Conservation (phyloP, 2,888 invertebrate genomes). For the Gymnocheta viridis region DNA sequence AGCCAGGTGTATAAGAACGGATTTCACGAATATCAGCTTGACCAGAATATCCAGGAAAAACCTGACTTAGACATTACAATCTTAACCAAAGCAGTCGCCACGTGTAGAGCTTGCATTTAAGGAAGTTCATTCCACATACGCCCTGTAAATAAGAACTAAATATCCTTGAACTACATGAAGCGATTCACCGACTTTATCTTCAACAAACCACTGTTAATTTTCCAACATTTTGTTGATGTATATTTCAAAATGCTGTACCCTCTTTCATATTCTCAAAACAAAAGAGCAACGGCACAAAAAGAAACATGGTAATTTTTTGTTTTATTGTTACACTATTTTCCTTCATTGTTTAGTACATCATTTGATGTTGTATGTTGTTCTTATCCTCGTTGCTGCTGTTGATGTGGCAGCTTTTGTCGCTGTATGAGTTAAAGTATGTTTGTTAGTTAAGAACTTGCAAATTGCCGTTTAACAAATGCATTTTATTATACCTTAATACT, state of each 20-base stretch:
- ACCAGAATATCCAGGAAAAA: too few species aligned
- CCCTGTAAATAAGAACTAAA: too few species aligned
- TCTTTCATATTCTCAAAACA: constrained; percentile 26
- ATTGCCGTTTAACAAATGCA: constrained; percentile 65
- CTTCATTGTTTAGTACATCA: constrained; percentile 16
- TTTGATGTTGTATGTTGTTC: constrained; percentile 8
- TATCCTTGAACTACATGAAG: too few species aligned
- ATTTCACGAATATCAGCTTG: too few species aligned
- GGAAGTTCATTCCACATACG: too few species aligned
- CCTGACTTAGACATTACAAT: too few species aligned
- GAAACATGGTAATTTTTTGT: constrained; percentile 54
- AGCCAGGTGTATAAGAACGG: too few species aligned
- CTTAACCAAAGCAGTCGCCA: too few species aligned
- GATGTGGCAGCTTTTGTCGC: neutral
- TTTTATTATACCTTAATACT: constrained; percentile 65
- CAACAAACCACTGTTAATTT: constrained; percentile 11
- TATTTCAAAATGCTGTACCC: constrained; percentile 30
- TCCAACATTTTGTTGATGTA: constrained; percentile 1
- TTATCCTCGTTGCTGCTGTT: constrained; percentile 1
- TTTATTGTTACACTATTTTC: constrained; percentile 4
- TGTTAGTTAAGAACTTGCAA: constrained; percentile 55
- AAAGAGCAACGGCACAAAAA: neutral
- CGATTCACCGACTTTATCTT: neutral
- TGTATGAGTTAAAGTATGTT: constrained; percentile 21
- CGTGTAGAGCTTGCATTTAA: too few species aligned